Evolutionary conservation across 2,113 vertebrate species (phyloP), one percentile per base, ranked within the genome.

Genomic region (Gasterosteus nipponicus): DNA sequence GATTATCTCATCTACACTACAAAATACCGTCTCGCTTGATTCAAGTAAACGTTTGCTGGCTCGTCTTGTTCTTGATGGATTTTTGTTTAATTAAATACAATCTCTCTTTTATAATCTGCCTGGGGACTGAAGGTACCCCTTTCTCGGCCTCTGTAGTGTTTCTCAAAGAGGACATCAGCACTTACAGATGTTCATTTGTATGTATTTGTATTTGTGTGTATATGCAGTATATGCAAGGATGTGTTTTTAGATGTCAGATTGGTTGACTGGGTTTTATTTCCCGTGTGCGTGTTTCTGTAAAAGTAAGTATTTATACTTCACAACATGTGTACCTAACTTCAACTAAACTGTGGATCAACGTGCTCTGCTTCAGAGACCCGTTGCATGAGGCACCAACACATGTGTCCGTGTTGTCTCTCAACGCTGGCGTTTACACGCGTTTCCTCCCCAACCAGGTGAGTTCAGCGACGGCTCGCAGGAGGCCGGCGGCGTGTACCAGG

Each of bases 391-490:
- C 19, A n/a, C 19, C 6, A 7, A 10, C 8, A 33, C 4, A 2
- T 26, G 22, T 6, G 31, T 54, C 1, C 2, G 53, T 56, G 53
- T 22, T 16, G 8, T 31, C 4, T 58, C 53, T 29, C 0, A 26
- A 39, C 69, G 12, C 18, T 11, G 53, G 9, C 14, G 5, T 47
- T 62, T 73, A 7, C 8, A 0, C 39, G 1, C 35, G n/a, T 59
- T 19, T 53, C 18, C 15, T n/a, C 44, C 41, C 42, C 10, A 26
- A 44, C 46, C 85, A 99, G 98, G 98, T n/a, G 98, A 99, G 89
- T 99, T 99, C 91, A 99, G 96, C 47, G 98, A 99, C 64, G 98
- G 98, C 62, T 97, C 97, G 58, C 96, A 97, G 44, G 98, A 99
- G 89, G 98, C 97, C 3, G 97, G 98, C 0, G 97, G 98, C 3